Percentiles rank a stretch among this genome's conserved stretches.
Conservation (phyloP, 1,140 invertebrate species). For the Cheumatopsyche charites region DNA sequence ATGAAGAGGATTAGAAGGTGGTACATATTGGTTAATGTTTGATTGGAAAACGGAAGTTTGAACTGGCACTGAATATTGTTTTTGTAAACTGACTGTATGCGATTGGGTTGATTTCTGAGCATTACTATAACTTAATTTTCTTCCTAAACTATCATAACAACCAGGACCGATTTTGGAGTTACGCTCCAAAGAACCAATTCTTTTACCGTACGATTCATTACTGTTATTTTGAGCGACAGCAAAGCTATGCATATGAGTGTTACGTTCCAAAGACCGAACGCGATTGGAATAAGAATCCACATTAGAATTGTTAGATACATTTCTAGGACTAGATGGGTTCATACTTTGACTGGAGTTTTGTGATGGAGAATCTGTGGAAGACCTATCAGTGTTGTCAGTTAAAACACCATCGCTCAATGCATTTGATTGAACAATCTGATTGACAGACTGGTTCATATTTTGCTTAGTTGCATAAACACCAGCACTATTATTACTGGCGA, state of each 20-base stretch:
- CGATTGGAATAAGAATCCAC: constrained; percentile 53
- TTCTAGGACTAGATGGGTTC: constrained; percentile 43
- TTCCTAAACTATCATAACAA: constrained; percentile 51
- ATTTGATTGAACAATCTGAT: constrained; percentile 7
- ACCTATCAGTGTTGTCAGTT: constrained; percentile 35
- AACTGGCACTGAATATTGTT: constrained; percentile 58
- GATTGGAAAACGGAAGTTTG: constrained; percentile 41
- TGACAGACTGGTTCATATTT: constrained; percentile 19
- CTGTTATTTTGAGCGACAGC: constrained; percentile 34
- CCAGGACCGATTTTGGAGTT: constrained; percentile 55
- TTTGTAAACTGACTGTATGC: constrained; percentile 53
- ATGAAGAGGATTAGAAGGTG: constrained; percentile 22
- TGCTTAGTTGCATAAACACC: constrained; percentile 39
- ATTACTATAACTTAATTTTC: constrained; percentile 51
- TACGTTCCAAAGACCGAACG: constrained; percentile 57
- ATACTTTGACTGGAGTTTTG: constrained; percentile 47
- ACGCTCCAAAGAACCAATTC: constrained; percentile 62
- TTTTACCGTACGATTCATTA: constrained; percentile 48
- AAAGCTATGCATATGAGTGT: constrained; percentile 49
- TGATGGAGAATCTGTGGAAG: constrained; percentile 43
- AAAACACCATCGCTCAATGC: constrained; percentile 6
- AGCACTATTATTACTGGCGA: constrained; percentile 44
- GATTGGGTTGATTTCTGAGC: constrained; percentile 54
- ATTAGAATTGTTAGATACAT: constrained; percentile 38
- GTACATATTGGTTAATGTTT: constrained; percentile 27